These are phyloP conservation scores for Pantherophis vulpinus DNA, from an alignment of 2,797 vertebrate species.

Conservation along the genomic window DNA sequence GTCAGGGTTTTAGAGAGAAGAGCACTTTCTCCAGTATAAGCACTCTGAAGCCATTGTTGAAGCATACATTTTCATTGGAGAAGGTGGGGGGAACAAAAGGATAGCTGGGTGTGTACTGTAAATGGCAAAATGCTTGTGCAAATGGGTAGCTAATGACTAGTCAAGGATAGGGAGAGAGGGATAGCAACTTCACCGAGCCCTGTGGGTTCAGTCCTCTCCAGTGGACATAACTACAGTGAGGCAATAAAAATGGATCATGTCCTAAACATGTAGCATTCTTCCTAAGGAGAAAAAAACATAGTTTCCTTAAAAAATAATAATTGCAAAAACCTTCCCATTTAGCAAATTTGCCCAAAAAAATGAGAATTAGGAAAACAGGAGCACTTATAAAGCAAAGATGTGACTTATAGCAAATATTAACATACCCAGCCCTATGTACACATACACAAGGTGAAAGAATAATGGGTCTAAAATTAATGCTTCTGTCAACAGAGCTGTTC, in stretches of 20 bases:
- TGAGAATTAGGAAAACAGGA: constrained; percentile 53
- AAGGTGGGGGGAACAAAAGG: background rate
- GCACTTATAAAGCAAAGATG: constrained; percentile 58
- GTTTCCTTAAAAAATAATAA: constrained; percentile 43
- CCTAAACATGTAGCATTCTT: background rate
- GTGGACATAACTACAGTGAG: background rate
- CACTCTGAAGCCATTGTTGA: background rate
- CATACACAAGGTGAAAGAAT: constrained; percentile 48
- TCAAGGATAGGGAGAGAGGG: background rate
- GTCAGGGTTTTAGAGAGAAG: background rate
- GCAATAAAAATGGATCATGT: background rate
- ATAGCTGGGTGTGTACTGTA: background rate
- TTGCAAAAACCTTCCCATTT: constrained; percentile 13
- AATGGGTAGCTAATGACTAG: background rate
- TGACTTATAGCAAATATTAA: constrained; percentile 59
- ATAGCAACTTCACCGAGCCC: background rate
- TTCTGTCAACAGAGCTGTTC: constrained; percentile 54
- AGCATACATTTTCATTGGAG: background rate
- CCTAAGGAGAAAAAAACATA: constrained; percentile 24
- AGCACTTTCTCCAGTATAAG: background rate
- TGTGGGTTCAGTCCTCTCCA: background rate
- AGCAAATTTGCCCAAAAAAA: constrained; percentile 14
- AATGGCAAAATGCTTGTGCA: background rate
- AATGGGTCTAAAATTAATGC: constrained; percentile 60
- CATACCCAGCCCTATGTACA: background rate